phyloP scores from a whole-genome alignment of 2,888 invertebrate species.

The Drepana falcataria region DNA sequence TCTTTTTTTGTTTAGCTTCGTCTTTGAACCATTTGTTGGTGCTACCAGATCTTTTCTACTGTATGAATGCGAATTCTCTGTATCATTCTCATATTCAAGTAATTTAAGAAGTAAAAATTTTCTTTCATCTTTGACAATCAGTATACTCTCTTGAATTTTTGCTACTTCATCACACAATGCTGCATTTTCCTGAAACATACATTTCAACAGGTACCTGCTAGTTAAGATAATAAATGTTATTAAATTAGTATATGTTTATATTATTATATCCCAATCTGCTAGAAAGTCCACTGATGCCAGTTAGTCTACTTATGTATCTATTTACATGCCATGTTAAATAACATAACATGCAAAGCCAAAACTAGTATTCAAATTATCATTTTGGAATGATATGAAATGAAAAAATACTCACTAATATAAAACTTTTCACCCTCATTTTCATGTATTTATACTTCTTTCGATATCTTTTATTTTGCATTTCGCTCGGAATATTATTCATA shows the following conservation, averaged over 20 bases:
- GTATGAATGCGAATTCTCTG: constrained; percentile 38
- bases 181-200: constrained; percentile 84
- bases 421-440: constrained; percentile 81
- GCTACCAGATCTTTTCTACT: constrained; percentile 36
- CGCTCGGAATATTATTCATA: constrained; percentile 11
- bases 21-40: constrained; percentile 46
- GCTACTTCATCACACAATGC: constrained; percentile 93
- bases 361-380: too few species aligned
- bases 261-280: too few species aligned
- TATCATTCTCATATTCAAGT: constrained; percentile 81
- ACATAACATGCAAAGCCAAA: too few species aligned
- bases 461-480: constrained; percentile 68
- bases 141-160: constrained; percentile 88
- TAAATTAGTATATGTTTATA: background rate
- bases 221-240: background rate
- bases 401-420: constrained; percentile 80
- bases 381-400: too few species aligned
- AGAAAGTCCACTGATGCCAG: too few species aligned
- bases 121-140: constrained; percentile 89
- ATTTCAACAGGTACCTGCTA: background rate
- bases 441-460: constrained; percentile 81
- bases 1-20: constrained; percentile 47
- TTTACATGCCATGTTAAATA: too few species aligned
- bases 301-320: too few species aligned
- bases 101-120: constrained; percentile 88